Evolutionary conservation across 2,797 vertebrate species (phyloP), one percentile per base, ranked within the genome.

Genomic region (Nyctibius grandis): DNA sequence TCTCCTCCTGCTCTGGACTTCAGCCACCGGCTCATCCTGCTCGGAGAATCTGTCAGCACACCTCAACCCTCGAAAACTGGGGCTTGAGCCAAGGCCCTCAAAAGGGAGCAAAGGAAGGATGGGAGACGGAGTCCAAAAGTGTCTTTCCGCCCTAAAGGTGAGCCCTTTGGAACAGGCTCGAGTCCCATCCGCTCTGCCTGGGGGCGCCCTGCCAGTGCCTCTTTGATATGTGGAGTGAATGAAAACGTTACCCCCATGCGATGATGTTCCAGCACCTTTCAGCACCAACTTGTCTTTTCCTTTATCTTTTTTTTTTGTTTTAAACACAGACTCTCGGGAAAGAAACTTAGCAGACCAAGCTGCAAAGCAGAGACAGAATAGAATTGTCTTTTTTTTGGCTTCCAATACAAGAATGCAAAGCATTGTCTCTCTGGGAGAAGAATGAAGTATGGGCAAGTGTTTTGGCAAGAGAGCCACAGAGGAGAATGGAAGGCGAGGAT

Each of bases 401-500:
- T 95, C 61, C 54, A 77, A 94, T 54, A 57, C 63, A 93, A 89
- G 76, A 97, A 97, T 97, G 92, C 65, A 76, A 91, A 96, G 81
- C 86, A 96, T 80, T 72, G 75, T 85, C 87, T 94, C 94, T 96
- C 93, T 79, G 83, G 95, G 89, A 95, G 91, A 56, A 91, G 75
- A 93, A 87, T 94, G 97, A 95, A 96, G 88, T 89, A 95, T 80
- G 80, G 92, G 96, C 95, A 97, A 97, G 96, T 94, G 96, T 96
- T 96, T 88, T 96, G 96, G 95, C 95, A 95, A 95, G 75, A 89
- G 57, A 95, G 81, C 44, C 76, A 86, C 82, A 59, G 85, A 96
- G 90, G 85, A 93, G 91, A 94, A 94, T 95, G 94, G 92, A 94
- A 96, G 94, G 91, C 77, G 12, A 96, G 93, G 95, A 95, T 94